Base-by-base conservation (phyloP, 2,113 vertebrate genomes). In the Charina bottae region DNA sequence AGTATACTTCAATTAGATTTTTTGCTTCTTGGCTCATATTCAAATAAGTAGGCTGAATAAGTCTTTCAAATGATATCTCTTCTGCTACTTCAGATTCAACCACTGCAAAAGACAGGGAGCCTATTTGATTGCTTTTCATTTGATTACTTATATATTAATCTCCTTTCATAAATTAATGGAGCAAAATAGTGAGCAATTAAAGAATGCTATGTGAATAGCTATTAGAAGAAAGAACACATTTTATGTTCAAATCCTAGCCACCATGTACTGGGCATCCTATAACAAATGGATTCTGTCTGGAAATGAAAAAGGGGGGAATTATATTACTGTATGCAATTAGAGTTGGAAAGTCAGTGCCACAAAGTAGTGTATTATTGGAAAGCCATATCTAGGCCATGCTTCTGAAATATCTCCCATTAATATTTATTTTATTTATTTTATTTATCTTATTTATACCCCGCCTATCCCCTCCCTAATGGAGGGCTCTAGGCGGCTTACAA, bases 161-260 rank as follows among this genome's bases (percentile, higher is more conserved):
- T n/a, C 87, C 2, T 90, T 42, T 89, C 46, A 90, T 19, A 94
- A 87, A 26, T 89, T 91, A n/a, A 83, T 86, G 90, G 21, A 28
- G 78, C 68, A 49, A 90, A 90, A 78, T 92, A 91, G 21, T 90
- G 85, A 94, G 49, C 55, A 93, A 87, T 91, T 91, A 95, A 95
- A 89, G 2, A 92, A 55, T 37, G 88, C 2, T 8, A 2, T 88
- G 87, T 0, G 1, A 60, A 83, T 4, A 88, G 53, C 90, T 93
- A 87, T 92, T 56, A 90, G 86, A 89, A 92, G 91, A 88, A 0
- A 26, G 6, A 72, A 0, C 87, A 92, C 88, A 55, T 92, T 95
- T 93, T 93, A 83, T 64, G 90, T 92, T 92, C 56, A 85, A n/a
- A 49, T 93, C 2, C 89, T 72, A 9, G 53, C 46, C 8, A 24